Evolutionary conservation across 2,113 vertebrate genomes (phyloP), one percentile per base, ranked within the genome.

Genomic region (Dolichotis patagonum): DNA sequence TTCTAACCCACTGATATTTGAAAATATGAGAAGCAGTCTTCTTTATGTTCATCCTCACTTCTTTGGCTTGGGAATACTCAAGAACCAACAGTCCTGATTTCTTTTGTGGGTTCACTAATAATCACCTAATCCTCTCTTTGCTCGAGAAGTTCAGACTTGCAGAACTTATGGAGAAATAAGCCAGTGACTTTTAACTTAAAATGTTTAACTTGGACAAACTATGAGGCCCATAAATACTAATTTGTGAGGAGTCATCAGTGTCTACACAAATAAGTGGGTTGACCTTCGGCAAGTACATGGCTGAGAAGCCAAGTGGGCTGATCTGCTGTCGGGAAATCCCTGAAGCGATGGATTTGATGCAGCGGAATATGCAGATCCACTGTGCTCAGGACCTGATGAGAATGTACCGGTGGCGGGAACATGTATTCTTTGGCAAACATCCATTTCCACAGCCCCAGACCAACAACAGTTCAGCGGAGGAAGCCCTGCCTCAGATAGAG

Each of bases 141-240:
- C 35, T 85, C 63, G 56, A 92, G 63, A 85, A 22, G 54, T 73
- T 88, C 65, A 88, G 94, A 67, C 46, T 96, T 92, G n/a, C 38
- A 30, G 46, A 75, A 46, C 80, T 90, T 91, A 96, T 83, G 82
- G 78, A 75, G 95, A 86, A 94, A 69, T 75, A 92, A 93, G 49
- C 67, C 89, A 93, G 78, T n/a, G 60, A 38, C 67, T 46, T 91
- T 88, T 62, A 82, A 63, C 43, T 43, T 71, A 83, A 87, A 94
- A 63, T 97, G 96, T 97, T 97, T 96, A 85, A 77, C 63, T 97
- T 97, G 96, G 96, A 97, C 13, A 60, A 94, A 91, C 62, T 35
- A 20, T 81, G 26, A 38, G 38, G 78, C 87, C 95, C 95, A 87
- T 97, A 97, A 97, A 96, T 88, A 94, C 87, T 97, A 69, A 89